phyloP scores from a whole-genome alignment of 2,888 invertebrate genomes.

The Pterostichus niger region DNA sequence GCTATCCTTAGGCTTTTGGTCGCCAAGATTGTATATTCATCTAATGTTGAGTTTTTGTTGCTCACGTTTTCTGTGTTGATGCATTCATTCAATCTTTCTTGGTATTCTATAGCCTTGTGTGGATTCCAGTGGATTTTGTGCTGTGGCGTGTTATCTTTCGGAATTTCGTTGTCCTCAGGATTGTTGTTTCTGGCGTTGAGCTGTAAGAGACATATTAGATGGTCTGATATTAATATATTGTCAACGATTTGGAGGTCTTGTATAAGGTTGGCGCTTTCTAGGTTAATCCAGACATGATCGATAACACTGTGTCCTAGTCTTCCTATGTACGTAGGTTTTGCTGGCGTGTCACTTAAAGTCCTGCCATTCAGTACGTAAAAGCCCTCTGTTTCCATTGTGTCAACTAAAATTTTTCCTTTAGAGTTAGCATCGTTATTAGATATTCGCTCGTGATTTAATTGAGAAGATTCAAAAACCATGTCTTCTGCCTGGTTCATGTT shows the following conservation, averaged over 20 bases:
- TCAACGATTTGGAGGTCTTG: constrained; percentile 50
- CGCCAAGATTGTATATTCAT: constrained; percentile 10
- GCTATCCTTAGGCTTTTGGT: background rate
- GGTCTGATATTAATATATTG: constrained; percentile 59
- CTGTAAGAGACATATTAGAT: background rate
- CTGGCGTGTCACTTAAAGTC: constrained; percentile 50
- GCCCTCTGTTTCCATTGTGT: constrained; percentile 58
- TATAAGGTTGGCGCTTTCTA: background rate
- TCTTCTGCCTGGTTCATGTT: background rate
- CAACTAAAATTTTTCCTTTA: constrained; percentile 29
- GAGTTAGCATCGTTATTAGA: background rate
- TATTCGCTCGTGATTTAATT: background rate
- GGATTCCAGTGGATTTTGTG: too few relatives aligned
- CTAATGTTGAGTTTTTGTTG: too few relatives aligned
- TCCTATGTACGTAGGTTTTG: constrained; percentile 45
- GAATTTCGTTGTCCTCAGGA: too few relatives aligned
- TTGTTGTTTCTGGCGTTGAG: too few relatives aligned
- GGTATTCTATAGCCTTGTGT: too few relatives aligned
- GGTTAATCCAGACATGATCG: constrained; percentile 54
- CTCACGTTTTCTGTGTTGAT: too few relatives aligned
- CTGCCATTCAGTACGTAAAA: constrained; percentile 61
- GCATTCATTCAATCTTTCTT: too few relatives aligned
- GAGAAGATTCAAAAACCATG: background rate
- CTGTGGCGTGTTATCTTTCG: too few relatives aligned
- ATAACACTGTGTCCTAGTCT: constrained; percentile 49